Conservation (phyloP, 2,888 invertebrate genomes). For the Ormyrus rosae region DNA sequence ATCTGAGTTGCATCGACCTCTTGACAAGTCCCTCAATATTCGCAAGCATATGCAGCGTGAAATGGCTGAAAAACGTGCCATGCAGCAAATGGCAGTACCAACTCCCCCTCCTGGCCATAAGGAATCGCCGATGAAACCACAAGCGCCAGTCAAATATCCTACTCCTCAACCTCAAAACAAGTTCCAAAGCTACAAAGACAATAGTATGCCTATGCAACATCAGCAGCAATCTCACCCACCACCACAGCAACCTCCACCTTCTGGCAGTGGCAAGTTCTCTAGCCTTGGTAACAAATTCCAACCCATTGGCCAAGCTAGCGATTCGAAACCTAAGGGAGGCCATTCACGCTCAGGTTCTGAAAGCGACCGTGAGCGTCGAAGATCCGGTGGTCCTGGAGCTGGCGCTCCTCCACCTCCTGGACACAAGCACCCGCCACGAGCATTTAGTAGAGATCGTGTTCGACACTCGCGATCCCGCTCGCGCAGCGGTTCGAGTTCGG, state of each 20-base stretch:
- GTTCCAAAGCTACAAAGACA: constrained; percentile 70
- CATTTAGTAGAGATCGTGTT: not conserved
- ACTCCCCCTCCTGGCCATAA: constrained; percentile 67
- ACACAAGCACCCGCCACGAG: not conserved
- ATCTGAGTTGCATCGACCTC: constrained; percentile 71
- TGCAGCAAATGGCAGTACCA: constrained; percentile 64
- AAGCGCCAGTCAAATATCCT: constrained; percentile 70
- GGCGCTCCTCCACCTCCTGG: constrained; percentile 9
- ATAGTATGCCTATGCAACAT: constrained; percentile 57
- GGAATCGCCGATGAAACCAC: constrained; percentile 75
- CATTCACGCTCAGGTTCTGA: constrained; percentile 78
- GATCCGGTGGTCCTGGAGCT: constrained; percentile 60
- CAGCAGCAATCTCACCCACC: constrained; percentile 17
- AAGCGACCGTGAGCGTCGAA: constrained; percentile 68
- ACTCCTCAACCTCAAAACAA: constrained; percentile 71
- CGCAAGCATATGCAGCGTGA: constrained; percentile 74
- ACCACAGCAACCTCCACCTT: constrained; percentile 21
- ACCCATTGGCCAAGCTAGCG: constrained; percentile 69
- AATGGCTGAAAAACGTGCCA: constrained; percentile 69
- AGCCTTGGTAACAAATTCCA: constrained; percentile 72
- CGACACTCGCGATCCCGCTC: constrained; percentile 65
- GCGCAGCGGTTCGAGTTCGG: constrained; percentile 80
- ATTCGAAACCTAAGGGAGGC: constrained; percentile 70
- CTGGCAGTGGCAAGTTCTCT: constrained; percentile 65
- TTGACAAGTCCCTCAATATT: constrained; percentile 72